Conservation (phyloP, 2,888 invertebrate species). For the Platynereis dumerilii region DNA sequence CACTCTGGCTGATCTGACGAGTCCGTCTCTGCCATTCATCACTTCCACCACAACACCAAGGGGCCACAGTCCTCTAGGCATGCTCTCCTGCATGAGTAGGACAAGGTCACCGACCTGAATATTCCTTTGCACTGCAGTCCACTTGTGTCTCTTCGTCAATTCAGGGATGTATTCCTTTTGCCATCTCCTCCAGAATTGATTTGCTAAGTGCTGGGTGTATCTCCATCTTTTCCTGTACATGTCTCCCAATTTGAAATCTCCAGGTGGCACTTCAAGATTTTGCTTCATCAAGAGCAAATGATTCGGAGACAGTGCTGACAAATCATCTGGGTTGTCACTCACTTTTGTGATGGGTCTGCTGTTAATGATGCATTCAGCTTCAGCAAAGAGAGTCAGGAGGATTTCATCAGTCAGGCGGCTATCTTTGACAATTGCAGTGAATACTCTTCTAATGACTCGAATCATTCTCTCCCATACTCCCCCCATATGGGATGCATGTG, state of each 20-base stretch:
- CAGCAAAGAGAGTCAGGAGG: constrained; percentile 35
- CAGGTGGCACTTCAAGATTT: constrained; percentile 8
- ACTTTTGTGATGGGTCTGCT: constrained; percentile 34
- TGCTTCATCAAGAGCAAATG: constrained; percentile 27
- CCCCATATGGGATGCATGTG: constrained; percentile 42
- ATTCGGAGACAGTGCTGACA: constrained; percentile 24
- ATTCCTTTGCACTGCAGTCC: too few relatives aligned
- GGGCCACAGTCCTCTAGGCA: too few relatives aligned
- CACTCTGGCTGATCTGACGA: too few relatives aligned
- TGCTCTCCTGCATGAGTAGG: too few relatives aligned
- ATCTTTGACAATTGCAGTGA: too few relatives aligned
- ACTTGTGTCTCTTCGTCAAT: constrained; percentile 21
- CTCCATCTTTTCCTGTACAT: constrained; percentile 20
- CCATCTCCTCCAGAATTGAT: constrained; percentile 29
- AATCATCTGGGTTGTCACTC: constrained; percentile 16
- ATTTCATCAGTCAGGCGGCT: constrained; percentile 29
- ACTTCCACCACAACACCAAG: constrained; percentile 20
- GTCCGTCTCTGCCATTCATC: constrained; percentile 14
- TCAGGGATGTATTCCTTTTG: constrained; percentile 16
- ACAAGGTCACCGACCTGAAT: too few relatives aligned
- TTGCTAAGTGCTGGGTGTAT: constrained; percentile 20
- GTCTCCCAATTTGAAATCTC: constrained; percentile 18
- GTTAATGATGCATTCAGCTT: constrained; percentile 34
- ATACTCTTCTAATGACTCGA: too few relatives aligned
- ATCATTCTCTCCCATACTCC: constrained; percentile 46